These are phyloP conservation scores for Xiphorhynchus elegans DNA, from an alignment of 2,113 vertebrate species.

Conservation along the genomic window DNA sequence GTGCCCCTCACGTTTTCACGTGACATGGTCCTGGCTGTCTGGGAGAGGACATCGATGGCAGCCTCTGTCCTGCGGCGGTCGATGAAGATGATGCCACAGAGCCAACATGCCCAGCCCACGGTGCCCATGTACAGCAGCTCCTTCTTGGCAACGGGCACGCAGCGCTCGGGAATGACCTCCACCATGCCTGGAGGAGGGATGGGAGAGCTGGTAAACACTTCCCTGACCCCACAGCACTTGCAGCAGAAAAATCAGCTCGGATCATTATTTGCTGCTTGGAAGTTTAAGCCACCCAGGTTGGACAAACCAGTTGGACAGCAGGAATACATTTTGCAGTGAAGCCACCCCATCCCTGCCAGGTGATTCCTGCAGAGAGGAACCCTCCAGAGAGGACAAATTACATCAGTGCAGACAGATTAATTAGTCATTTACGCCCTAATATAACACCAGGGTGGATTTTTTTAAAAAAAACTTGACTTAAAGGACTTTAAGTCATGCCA, in stretches of 20 bases:
- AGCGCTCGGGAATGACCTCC: conserved; percentile 77
- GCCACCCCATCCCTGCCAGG: neutral
- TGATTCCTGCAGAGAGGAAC: neutral
- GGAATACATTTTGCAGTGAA: neutral
- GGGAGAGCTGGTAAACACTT: accelerated
- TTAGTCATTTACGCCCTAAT: neutral
- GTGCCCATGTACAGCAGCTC: conserved; percentile 79
- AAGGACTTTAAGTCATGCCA: neutral
- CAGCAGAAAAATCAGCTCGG: neutral
- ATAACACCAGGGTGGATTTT: neutral
- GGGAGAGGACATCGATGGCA: conserved; percentile 75
- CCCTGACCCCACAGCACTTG: neutral
- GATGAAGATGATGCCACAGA: conserved; percentile 80
- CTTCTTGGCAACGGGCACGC: conserved; percentile 79
- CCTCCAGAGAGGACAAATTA: neutral
- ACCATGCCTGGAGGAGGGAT: conserved; percentile 68
- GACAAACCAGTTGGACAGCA: neutral
- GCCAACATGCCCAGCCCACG: conserved; percentile 78
- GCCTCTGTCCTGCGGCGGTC: conserved; percentile 72
- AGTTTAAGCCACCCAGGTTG: neutral
- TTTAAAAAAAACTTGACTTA: neutral
- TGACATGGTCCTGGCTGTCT: conserved; percentile 66
- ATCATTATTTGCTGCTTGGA: neutral
- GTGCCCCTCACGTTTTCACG: conserved; percentile 71
- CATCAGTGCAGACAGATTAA: neutral